These are phyloP conservation scores for Lemur catta DNA, from an alignment of 2,797 vertebrate genomes.

Conservation along the genomic window DNA sequence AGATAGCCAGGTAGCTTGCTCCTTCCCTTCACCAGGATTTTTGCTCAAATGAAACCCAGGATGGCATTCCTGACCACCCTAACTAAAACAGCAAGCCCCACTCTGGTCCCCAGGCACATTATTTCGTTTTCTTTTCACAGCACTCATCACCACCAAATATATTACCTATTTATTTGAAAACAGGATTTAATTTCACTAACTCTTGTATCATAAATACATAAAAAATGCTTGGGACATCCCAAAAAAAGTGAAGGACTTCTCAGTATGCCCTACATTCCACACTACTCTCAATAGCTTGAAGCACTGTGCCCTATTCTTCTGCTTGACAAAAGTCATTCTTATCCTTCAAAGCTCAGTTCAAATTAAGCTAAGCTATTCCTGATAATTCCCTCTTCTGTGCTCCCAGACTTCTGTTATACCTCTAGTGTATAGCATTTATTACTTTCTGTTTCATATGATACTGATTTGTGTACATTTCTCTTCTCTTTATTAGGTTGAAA, in stretches of 20 bases:
- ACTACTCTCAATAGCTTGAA: neutral
- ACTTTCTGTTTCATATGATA: neutral
- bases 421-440: neutral
- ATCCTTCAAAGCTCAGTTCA: neutral
- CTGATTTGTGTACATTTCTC: neutral
- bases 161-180: neutral
- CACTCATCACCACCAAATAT: neutral
- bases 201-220: neutral
- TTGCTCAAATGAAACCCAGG: neutral
- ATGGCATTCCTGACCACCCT: neutral
- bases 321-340: neutral
- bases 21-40: neutral
- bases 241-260: neutral
- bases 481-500: neutral
- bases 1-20: neutral
- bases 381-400: neutral
- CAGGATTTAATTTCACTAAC: neutral
- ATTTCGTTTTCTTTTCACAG: neutral
- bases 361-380: neutral
- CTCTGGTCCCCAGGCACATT: accelerated
- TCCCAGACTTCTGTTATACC: neutral
- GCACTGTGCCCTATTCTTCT: neutral
- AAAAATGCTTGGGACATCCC: neutral
- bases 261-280: neutral
- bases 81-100: neutral